These are phyloP conservation scores for Drosophila histrio DNA, from an alignment of 2,888 invertebrate species.

Conservation along the genomic window DNA sequence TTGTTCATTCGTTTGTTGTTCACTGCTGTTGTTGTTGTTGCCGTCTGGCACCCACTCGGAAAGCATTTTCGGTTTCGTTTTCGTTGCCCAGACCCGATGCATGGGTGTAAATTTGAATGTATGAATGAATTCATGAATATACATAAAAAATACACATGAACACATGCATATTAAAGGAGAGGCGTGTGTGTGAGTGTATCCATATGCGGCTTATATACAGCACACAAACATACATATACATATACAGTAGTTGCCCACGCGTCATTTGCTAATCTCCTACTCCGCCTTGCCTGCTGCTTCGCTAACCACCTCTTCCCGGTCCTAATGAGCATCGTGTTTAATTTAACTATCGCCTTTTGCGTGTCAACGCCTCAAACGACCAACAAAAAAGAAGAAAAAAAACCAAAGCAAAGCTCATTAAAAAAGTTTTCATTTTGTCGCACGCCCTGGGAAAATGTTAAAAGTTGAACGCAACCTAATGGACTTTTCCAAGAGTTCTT, in stretches of 20 bases:
- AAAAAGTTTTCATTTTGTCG: slow-evolving; percentile 47
- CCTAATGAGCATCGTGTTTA: slow-evolving; percentile 56
- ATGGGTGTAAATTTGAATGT: slow-evolving; percentile 58
- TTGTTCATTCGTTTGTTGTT: slow-evolving; percentile 21
- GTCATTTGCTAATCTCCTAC: slow-evolving; percentile 5
- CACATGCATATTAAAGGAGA: slow-evolving; percentile 43
- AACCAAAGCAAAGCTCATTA: slow-evolving; percentile 46
- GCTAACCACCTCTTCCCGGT: not conserved
- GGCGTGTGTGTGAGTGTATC: slow-evolving; percentile 55
- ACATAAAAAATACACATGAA: slow-evolving; percentile 1
- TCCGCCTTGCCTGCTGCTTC: not conserved
- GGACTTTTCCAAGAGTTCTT: slow-evolving; percentile 27
- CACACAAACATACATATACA: not conserved
- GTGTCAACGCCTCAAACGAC: slow-evolving; percentile 2
- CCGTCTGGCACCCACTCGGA: slow-evolving; percentile 61
- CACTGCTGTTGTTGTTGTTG: slow-evolving; percentile 18
- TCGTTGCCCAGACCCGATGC: slow-evolving; percentile 37
- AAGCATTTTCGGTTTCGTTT: slow-evolving; percentile 63
- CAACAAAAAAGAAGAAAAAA: slow-evolving; percentile 3
- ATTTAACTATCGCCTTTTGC: slow-evolving; percentile 35
- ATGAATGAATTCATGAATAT: slow-evolving; percentile 63
- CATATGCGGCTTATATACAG: slow-evolving; percentile 6
- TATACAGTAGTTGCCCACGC: slow-evolving; percentile 38
- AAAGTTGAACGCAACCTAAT: slow-evolving; percentile 42
- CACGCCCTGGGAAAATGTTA: slow-evolving; percentile 50